Base-by-base conservation (phyloP, 2,113 vertebrate genomes). In the Capricornis sumatraensis region DNA sequence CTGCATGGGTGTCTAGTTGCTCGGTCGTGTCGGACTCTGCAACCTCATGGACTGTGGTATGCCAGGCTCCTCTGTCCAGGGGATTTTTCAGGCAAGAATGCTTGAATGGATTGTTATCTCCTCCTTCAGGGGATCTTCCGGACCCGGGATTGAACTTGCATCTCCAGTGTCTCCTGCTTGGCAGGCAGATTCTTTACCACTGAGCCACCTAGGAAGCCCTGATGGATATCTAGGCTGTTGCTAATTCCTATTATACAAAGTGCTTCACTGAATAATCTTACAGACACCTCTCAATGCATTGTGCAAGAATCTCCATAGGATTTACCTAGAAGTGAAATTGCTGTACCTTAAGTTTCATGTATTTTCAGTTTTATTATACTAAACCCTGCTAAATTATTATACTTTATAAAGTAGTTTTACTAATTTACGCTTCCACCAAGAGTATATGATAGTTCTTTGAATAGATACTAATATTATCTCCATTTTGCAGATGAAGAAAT, bases 241-340 rank as follows among this genome's bases (percentile, higher is more conserved):
- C 36, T 90, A 93, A 83, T 96, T 97, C 64, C 30, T 93, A 40
- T 81, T 79, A 76, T n/a, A 62, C 82, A 91, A 91, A 94, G 25
- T 9, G 6, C 33, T 62, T 90, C 43, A 14, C 11, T 71, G 74
- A 93, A 87, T 84, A 88, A 60, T 47, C 36, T n/a, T 87, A 16
- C 47, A 45, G 14, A 55, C 33, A 25, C 79, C 28, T 79, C 14
- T 96, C 55, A 86, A 27, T 25, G 25, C 60, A 87, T n/a, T 62
- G 47, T 58, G 6, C 62, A 83, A 89, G 50, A 87, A n/a, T 89
- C 27, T 97, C 11, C 94, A 13, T 82, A 50, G 97, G 82, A 91
- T 91, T 94, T 95, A 97, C 91, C 81, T 96, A 79, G 82, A 96
- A 95, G 88, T 84, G 89, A 71, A 97, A 95, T 95, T 97, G 21